phyloP scores from a whole-genome alignment of 2,113 vertebrate species.

The Phrynosoma platyrhinos region DNA sequence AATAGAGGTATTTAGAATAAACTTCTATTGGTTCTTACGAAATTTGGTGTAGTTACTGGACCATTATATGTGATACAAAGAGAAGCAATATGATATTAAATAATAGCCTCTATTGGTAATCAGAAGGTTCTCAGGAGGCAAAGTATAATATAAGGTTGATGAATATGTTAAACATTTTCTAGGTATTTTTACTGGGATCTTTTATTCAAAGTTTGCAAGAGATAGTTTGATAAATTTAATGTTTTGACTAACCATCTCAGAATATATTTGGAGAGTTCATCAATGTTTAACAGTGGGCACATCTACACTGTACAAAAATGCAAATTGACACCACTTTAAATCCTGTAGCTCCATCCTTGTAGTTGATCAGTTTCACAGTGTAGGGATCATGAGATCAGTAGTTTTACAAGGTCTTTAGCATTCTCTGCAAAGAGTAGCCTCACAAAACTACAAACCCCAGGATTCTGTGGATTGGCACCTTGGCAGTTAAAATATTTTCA shows the following conservation, averaged over 20 bases:
- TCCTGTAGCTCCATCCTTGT: too few species aligned
- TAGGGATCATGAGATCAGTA: too few species aligned
- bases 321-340: too few species aligned
- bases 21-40: not conserved
- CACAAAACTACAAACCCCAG: too few species aligned
- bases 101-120: not conserved
- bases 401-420: too few species aligned
- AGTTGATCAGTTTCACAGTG: too few species aligned
- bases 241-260: not conserved
- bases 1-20: not conserved
- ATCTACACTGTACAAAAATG: too few species aligned
- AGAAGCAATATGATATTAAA: not conserved
- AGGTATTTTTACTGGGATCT: not conserved
- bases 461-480: too few species aligned
- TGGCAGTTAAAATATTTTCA: too few species aligned
- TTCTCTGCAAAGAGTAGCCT: too few species aligned
- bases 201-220: not conserved
- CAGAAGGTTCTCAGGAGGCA: not conserved
- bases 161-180: not conserved
- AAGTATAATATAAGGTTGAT: not conserved
- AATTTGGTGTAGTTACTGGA: not conserved
- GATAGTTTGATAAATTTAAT: not conserved
- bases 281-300: not conserved
- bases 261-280: not conserved
- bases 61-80: not conserved